Conservation (phyloP, 2,113 vertebrate genomes). For the Mirounga angustirostris region DNA sequence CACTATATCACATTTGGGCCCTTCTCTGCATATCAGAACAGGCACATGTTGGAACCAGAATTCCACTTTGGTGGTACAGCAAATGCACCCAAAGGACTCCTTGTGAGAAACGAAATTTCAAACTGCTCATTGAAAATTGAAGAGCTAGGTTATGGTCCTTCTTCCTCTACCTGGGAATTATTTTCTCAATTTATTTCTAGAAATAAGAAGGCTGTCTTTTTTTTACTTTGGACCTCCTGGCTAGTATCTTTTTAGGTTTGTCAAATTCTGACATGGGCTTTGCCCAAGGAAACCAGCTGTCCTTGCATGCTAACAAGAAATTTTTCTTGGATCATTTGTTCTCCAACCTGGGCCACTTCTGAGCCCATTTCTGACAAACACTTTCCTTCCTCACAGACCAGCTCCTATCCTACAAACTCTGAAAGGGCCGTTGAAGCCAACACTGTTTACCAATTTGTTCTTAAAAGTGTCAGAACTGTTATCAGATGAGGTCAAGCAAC, state of each 20-base stretch:
- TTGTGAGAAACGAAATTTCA: neutral
- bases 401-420: slow-evolving; percentile 35
- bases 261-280: slow-evolving; percentile 57
- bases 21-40: neutral
- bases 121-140: neutral
- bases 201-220: neutral
- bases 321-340: slow-evolving; percentile 69
- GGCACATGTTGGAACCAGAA: neutral
- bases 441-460: slow-evolving; percentile 83
- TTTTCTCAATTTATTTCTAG: slow-evolving; percentile 45
- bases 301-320: slow-evolving; percentile 73
- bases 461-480: slow-evolving; percentile 86
- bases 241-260: slow-evolving; percentile 31
- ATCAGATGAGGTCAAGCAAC: slow-evolving; percentile 81
- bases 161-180: neutral
- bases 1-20: neutral
- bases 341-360: slow-evolving; percentile 51
- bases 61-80: neutral
- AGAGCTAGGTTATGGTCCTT: neutral
- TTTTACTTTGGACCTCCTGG: neutral
- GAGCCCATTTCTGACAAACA: slow-evolving; percentile 65
- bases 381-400: slow-evolving; percentile 57
- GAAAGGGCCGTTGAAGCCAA: slow-evolving; percentile 70
- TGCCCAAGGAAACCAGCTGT: slow-evolving; percentile 65
- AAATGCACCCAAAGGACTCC: neutral